Evolutionary conservation across 1,140 invertebrate genomes (phyloP), one percentile per base, ranked within the genome.

Genomic region (Rhopalosiphum maidis): DNA sequence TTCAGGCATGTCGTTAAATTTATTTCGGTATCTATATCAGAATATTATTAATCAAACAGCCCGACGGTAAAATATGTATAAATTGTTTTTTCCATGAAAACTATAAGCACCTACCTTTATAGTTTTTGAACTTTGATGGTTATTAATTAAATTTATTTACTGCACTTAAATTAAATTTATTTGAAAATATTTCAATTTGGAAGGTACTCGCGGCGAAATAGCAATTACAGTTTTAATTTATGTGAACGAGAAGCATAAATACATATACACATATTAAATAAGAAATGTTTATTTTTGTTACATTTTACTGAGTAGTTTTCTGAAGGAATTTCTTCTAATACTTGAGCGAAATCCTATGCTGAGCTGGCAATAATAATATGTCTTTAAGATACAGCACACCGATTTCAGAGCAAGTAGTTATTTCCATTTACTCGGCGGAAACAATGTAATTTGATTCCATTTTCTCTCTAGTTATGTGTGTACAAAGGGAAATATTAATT

Each of bases 1-100:
- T 86, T 46, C 46, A 46, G 37, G 48, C 15, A 7, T 48, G 46
- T 48, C n/a, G 46, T 35, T 51, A 48, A 88, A 43, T 88, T 54
- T 54, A 41, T 37, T 85, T 23, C 37, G 3, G 37, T 83, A 11
- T 23, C 60, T n/a, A 77, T 41, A 87, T 88, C 46, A n/a, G 86
- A 88, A n/a, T 86, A 86, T 30, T 86, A 86, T 46, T 43, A 46
- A 86, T 86, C 85, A 46, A 86, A 86, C n/a, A 77, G 60, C n/a
- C n/a, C 83, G 41, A 85, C 15, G 85, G 85, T 86, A 86, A 86
- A 86, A 86, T 23, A 43, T 46, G 30, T 86, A 41, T 86, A 41
- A 85, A 86, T 23, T 86, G 43, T 46, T 86, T 86, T 86, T 30
- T 46, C 41, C 25, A 8, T 18, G 41, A 86, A 85, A 85, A 25